These are phyloP conservation scores for Trileptium ribeirensis DNA, from an alignment of 2,888 invertebrate species.

Conservation along the genomic window DNA sequence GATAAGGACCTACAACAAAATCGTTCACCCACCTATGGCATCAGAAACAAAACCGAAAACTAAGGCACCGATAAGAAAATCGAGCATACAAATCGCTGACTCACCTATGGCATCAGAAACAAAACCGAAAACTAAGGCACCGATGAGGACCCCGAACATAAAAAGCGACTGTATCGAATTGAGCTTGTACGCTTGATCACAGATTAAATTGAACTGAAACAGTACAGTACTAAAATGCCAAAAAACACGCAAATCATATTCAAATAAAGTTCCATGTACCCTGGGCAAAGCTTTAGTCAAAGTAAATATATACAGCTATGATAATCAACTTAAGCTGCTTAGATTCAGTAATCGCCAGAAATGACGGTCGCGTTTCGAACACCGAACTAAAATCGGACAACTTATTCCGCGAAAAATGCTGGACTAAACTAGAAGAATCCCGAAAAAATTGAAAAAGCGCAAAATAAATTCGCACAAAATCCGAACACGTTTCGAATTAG, in stretches of 20 bases:
- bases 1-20: no score
- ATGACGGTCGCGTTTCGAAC: no score
- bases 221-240: not conserved
- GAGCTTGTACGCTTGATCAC: conserved; percentile 40
- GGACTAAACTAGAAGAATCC: no score
- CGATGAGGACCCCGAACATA: conserved; percentile 46
- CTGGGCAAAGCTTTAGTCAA: not conserved
- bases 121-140: conserved; percentile 41
- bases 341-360: no score
- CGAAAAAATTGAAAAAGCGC: no score
- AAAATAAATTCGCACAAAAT: no score
- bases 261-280: not conserved
- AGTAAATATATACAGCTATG: not conserved
- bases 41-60: conserved; percentile 42
- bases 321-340: no score
- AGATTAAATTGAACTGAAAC: conserved; percentile 41
- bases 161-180: conserved; percentile 42
- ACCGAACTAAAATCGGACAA: no score
- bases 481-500: no score
- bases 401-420: no score
- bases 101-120: conserved; percentile 36
- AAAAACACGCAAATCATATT: no score
- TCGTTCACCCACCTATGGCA: no score
- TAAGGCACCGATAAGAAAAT: conserved; percentile 43
- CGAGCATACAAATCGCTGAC: conserved; percentile 43